A percentile compares a stretch with the other conserved stretches of the same genome.
Conservation (phyloP, 2,888 invertebrate species). For the Platypus cylindrus region DNA sequence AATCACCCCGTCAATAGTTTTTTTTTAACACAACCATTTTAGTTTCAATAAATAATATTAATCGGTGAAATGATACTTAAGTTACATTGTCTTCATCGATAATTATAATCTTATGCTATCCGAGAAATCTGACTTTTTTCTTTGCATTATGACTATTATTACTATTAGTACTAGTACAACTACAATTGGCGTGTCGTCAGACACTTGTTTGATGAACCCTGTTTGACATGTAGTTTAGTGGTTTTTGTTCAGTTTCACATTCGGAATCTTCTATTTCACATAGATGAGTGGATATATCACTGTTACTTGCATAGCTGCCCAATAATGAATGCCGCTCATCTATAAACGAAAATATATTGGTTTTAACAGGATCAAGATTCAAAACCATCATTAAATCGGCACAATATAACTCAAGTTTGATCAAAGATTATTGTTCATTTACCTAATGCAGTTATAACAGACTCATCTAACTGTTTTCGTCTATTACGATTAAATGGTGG, state of each 20-base stretch:
- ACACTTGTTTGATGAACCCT: constrained; percentile 35
- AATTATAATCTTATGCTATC: constrained; percentile 26
- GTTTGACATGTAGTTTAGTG: constrained; percentile 30
- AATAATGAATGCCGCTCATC: constrained; percentile 66
- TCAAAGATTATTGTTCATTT: too few species aligned
- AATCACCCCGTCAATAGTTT: too few species aligned
- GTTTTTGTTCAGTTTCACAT: constrained; percentile 44
- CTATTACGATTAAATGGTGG: constrained; percentile 37
- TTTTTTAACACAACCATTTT: too few species aligned
- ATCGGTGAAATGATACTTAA: too few species aligned
- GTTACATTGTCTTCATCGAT: constrained; percentile 15
- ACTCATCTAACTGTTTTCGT: constrained; percentile 41
- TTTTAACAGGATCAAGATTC: neutral
- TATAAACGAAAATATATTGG: constrained; percentile 24
- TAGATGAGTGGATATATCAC: constrained; percentile 75
- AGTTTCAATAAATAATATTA: too few species aligned
- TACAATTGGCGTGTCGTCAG: constrained; percentile 23
- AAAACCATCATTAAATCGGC: neutral
- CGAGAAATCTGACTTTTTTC: constrained; percentile 26
- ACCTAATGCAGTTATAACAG: constrained; percentile 57
- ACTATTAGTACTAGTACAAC: too few species aligned
- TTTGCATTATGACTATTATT: too few species aligned
- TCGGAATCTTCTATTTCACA: constrained; percentile 90
- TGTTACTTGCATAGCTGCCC: constrained; percentile 62
- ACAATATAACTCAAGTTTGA: too few species aligned